Percentiles rank a stretch among this genome's conserved stretches.
Evolutionary conservation across 2,113 vertebrate species (phyloP).

Genomic region (Mola mola): DNA sequence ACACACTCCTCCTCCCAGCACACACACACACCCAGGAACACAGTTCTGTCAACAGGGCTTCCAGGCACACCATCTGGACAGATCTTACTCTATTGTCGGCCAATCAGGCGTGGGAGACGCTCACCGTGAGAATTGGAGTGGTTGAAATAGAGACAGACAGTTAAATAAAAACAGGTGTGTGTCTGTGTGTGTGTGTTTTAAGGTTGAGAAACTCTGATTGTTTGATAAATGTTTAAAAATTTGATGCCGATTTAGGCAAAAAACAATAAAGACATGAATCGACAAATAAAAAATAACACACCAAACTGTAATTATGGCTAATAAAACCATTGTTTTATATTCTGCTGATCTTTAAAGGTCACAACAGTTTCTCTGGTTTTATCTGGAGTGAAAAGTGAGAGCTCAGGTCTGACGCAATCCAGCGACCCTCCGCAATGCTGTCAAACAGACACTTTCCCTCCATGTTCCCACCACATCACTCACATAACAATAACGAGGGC

Average conservation of each 20-base stretch:
- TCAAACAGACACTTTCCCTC: conserved; percentile 47
- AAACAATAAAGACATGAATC: too few relatives aligned
- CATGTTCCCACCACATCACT: conserved; percentile 75
- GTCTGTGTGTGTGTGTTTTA: conserved; percentile 9
- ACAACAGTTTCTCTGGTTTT: too few relatives aligned
- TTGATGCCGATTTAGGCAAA: too few relatives aligned
- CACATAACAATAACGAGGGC: conserved; percentile 43
- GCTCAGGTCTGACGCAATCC: background rate
- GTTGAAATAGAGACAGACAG: conserved; percentile 69
- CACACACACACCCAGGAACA: conserved; percentile 60
- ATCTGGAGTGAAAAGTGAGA: background rate
- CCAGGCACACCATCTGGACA: conserved; percentile 82
- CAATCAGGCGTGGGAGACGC: conserved; percentile 66
- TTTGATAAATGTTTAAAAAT: background rate
- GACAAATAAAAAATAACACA: too few relatives aligned
- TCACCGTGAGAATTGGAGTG: conserved; percentile 74
- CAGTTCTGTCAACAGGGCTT: conserved; percentile 65
- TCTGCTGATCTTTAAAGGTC: background rate
- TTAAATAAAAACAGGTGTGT: conserved; percentile 41
- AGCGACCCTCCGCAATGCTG: background rate
- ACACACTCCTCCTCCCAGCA: conserved; percentile 30
- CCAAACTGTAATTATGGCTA: too few relatives aligned
- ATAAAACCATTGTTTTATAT: background rate
- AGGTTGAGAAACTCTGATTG: conserved; percentile 25
- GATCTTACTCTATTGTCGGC: conserved; percentile 63